phyloP scores from a whole-genome alignment of 2,888 invertebrate species.

The Thymelicus acteon region DNA sequence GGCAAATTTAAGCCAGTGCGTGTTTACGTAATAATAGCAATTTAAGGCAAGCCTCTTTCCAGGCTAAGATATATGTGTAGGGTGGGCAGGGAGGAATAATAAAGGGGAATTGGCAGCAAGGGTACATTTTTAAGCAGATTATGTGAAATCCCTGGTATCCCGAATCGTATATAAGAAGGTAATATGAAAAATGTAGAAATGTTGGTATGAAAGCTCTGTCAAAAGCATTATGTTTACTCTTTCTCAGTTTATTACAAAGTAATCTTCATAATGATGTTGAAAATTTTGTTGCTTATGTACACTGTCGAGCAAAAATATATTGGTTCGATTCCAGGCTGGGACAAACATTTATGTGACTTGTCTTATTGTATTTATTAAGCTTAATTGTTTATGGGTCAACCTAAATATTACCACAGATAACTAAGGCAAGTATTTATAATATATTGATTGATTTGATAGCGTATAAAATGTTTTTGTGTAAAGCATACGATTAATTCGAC shows the following conservation, averaged over 20 bases:
- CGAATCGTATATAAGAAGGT: neutral
- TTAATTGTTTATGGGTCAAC: too few species aligned
- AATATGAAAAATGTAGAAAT: neutral
- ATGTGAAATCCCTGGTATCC: constrained; percentile 2
- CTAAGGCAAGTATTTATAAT: too few species aligned
- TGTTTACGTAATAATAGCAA: constrained; percentile 21
- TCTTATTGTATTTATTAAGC: too few species aligned
- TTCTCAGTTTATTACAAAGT: constrained; percentile 8
- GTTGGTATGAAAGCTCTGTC: neutral
- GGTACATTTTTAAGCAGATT: constrained; percentile 27
- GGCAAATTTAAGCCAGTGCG: constrained; percentile 1
- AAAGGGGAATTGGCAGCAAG: constrained; percentile 20
- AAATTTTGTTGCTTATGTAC: too few species aligned
- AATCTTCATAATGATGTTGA: neutral
- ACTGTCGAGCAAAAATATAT: too few species aligned
- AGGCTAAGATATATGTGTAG: constrained; percentile 18
- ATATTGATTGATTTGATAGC: too few species aligned
- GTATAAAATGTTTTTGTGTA: too few species aligned
- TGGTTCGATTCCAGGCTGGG: too few species aligned
- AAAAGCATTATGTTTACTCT: constrained; percentile 6
- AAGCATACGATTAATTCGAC: too few species aligned
- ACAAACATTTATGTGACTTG: too few species aligned
- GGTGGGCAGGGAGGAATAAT: constrained; percentile 27
- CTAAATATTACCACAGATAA: too few species aligned
- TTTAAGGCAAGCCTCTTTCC: constrained; percentile 10